Evolutionary conservation across 53 echinoderm and acorn worm species (phyloP).

Genomic region (Holothuria scabra): DNA sequence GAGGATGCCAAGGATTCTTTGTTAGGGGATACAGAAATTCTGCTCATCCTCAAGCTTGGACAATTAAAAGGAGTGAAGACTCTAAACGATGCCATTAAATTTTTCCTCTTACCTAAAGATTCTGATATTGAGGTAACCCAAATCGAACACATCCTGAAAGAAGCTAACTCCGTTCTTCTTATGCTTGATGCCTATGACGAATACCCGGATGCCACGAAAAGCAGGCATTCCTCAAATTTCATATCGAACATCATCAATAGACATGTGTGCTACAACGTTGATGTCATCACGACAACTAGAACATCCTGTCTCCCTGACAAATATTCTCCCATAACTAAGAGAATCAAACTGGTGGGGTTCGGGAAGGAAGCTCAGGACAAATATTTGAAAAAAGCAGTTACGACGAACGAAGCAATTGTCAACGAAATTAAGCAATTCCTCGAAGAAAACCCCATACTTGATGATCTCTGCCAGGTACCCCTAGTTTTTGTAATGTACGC

Average conservation of each 20-base stretch:
- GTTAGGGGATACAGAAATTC: constrained; percentile 33
- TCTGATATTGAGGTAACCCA: constrained; percentile 22
- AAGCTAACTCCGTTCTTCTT: constrained; percentile 28
- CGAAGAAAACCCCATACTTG: constrained; percentile 18
- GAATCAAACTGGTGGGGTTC: constrained; percentile 30
- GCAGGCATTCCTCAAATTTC: constrained; percentile 17
- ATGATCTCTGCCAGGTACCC: neutral
- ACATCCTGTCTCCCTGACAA: constrained; percentile 27
- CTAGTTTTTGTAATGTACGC: constrained; percentile 35
- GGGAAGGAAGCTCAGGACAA: constrained; percentile 21
- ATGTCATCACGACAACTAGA: constrained; percentile 28
- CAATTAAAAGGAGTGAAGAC: constrained; percentile 37
- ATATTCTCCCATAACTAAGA: constrained; percentile 31
- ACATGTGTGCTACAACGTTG: constrained; percentile 20
- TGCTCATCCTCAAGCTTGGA: constrained; percentile 35
- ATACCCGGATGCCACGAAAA: constrained; percentile 21
- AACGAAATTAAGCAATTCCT: constrained; percentile 36
- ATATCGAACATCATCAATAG: constrained; percentile 31
- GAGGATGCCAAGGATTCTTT: constrained; percentile 28
- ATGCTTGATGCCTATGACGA: constrained; percentile 33
- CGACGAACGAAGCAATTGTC: constrained; percentile 21
- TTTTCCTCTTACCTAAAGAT: constrained; percentile 34
- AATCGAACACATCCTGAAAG: constrained; percentile 11
- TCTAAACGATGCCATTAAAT: constrained; percentile 26
- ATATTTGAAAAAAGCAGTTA: constrained; percentile 34